A percentile compares a stretch with the other conserved stretches of the same genome.
phyloP scores from a whole-genome alignment of 2,113 vertebrate species.

The Chaetodon trifascialis region DNA sequence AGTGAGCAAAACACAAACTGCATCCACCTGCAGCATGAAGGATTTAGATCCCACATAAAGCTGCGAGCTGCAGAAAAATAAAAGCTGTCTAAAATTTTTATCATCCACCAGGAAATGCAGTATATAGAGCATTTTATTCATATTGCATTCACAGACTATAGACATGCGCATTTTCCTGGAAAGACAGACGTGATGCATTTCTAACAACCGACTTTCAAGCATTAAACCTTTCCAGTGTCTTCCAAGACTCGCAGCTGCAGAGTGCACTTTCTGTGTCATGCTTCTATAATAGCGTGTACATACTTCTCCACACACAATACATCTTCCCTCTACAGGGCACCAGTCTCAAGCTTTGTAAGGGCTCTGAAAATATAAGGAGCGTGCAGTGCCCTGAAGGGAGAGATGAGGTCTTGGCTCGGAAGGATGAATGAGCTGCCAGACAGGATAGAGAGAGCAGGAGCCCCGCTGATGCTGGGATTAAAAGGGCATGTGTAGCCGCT shows the following conservation, averaged over 20 bases:
- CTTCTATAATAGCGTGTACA: constrained; percentile 2
- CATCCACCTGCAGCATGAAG: constrained; percentile 38
- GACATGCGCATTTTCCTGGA: neutral
- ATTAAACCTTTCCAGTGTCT: neutral
- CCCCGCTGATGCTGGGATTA: constrained; percentile 36
- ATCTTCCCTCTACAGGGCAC: constrained; percentile 8
- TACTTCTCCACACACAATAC: neutral
- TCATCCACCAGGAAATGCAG: neutral
- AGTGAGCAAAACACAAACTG: constrained; percentile 61
- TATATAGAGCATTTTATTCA: neutral
- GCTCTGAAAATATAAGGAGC: constrained; percentile 26
- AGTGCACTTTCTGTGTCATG: constrained; percentile 1
- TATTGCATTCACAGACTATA: neutral
- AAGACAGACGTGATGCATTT: neutral
- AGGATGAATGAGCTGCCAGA: constrained; percentile 72
- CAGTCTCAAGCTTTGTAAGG: neutral
- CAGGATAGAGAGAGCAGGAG: constrained; percentile 44
- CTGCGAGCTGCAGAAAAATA: neutral
- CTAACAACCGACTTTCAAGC: neutral
- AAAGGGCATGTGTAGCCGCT: constrained; percentile 54
- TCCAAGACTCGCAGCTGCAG: neutral
- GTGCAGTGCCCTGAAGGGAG: constrained; percentile 17
- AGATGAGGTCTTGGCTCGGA: constrained; percentile 3
- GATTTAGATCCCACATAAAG: neutral
- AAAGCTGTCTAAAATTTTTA: neutral